Conservation (phyloP, 2,113 vertebrate species). For the Podilymbus podiceps region DNA sequence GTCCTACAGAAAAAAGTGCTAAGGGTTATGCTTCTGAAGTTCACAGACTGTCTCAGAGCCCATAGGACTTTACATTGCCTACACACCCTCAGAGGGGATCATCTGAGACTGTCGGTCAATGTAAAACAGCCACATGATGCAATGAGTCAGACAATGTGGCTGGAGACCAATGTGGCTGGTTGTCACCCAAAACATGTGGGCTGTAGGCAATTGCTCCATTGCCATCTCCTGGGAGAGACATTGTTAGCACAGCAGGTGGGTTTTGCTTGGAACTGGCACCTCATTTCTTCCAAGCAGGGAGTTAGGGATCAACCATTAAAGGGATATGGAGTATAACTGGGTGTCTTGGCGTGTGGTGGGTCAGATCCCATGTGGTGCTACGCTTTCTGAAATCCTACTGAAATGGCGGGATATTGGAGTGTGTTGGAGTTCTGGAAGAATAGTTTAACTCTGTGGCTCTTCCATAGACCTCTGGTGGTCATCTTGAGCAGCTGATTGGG, state of each 20-base stretch:
- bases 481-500: neutral
- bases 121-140: neutral
- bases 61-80: neutral
- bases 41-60: neutral
- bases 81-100: neutral
- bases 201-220: neutral
- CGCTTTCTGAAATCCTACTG: neutral
- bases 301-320: neutral
- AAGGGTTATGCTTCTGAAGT: neutral
- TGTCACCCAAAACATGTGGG: neutral
- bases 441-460: neutral
- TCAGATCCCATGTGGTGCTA: neutral
- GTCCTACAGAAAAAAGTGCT: neutral
- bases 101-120: neutral
- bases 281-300: neutral
- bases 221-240: neutral
- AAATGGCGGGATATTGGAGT: neutral
- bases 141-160: neutral
- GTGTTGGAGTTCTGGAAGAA: neutral
- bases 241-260: neutral
- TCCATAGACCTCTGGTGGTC: neutral
- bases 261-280: neutral
- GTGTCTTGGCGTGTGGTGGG: neutral
- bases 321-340: neutral
- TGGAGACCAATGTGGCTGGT: neutral